Base-by-base conservation (phyloP, 2,113 vertebrate species). In the Atlantisia rogersi region DNA sequence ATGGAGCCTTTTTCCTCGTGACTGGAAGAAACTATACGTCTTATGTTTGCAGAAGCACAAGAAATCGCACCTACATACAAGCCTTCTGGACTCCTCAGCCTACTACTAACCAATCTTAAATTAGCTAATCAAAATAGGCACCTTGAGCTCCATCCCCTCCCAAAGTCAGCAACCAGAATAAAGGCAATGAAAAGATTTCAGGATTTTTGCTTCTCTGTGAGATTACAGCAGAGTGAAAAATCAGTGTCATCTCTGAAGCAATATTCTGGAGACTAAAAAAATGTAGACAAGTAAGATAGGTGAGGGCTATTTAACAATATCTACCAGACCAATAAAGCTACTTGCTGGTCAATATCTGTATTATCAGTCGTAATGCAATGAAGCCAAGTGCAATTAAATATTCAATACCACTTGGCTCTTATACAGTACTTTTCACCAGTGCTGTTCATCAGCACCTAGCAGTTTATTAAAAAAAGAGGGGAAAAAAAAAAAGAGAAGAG, bases 371-470 rank as follows among this genome's bases (percentile, higher is more conserved):
- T 59, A 80, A 91, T 50, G 69, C 81, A 87, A 24, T 31, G 55
- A 89, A 90, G n/a, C 19, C 40, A 86, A 76, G 37, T 52, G n/a
- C 31, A 91, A 86, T 69, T 55, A 67, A 78, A 55, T 90, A 78
- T 81, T 85, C 19, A 79, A 79, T 87, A 65, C 26, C 63, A 82
- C 48, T 64, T 82, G 82, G 52, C 48, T 91, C 91, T 86, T 67
- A 16, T 58, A 73, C 32, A 18, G 48, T 58, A 85, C 19, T 87
- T 92, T 89, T 87, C 77, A 65, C 48, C 83, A 68, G 39, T 58
- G 65, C 39, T 89, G 90, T 82, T 95, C 91, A 82, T 93, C 93
- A 96, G 87, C 84, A 93, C 75, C 90, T 87, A 85, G 31, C n/a
- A 77, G 67, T 85, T 87, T 50, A 82, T 42, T 6, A 50, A 92